Evolutionary conservation across 2,888 invertebrate species (phyloP).

Genomic region (Lymantria monacha): DNA sequence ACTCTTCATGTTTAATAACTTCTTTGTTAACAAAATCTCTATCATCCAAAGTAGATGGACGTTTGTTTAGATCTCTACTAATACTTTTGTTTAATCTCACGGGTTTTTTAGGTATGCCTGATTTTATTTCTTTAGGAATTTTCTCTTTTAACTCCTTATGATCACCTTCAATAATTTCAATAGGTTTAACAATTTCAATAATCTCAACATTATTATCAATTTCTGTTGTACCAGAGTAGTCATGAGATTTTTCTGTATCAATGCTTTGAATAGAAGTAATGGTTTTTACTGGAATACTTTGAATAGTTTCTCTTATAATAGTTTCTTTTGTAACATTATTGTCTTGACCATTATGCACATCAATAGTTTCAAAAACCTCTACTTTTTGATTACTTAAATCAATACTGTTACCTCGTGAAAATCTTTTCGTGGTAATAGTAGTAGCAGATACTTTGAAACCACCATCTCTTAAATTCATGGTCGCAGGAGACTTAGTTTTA

Average conservation of each 20-base stretch:
- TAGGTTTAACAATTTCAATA: not conserved
- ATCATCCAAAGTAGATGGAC: slow-evolving; percentile 6
- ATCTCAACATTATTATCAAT: slow-evolving; percentile 6
- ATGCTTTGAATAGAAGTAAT: slow-evolving; percentile 27
- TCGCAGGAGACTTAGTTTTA: slow-evolving; percentile 9
- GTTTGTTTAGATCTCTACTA: slow-evolving; percentile 17
- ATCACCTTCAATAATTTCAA: slow-evolving; percentile 2
- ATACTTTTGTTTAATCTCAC: slow-evolving; percentile 20
- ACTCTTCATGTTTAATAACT: slow-evolving; percentile 5
- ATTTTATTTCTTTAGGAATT: slow-evolving; percentile 12
- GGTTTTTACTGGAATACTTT: slow-evolving; percentile 18
- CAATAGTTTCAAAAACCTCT: not conserved
- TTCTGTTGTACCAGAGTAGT: slow-evolving; percentile 7
- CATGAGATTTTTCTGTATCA: slow-evolving; percentile 16
- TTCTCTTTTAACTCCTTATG: slow-evolving; percentile 7
- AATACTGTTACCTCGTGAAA: slow-evolving; percentile 18
- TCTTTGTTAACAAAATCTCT: slow-evolving; percentile 5
- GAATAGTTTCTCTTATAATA: slow-evolving; percentile 1
- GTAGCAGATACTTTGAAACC: slow-evolving; percentile 27
- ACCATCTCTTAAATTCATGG: slow-evolving; percentile 16
- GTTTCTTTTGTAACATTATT: not conserved
- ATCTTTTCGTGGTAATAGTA: slow-evolving; percentile 21
- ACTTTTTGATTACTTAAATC: slow-evolving; percentile 12
- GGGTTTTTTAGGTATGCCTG: slow-evolving; percentile 19
- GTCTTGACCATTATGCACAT: slow-evolving; percentile 2